Evolutionary conservation across 2,888 invertebrate species (phyloP).

Genomic region (Limnephilus rhombicus): DNA sequence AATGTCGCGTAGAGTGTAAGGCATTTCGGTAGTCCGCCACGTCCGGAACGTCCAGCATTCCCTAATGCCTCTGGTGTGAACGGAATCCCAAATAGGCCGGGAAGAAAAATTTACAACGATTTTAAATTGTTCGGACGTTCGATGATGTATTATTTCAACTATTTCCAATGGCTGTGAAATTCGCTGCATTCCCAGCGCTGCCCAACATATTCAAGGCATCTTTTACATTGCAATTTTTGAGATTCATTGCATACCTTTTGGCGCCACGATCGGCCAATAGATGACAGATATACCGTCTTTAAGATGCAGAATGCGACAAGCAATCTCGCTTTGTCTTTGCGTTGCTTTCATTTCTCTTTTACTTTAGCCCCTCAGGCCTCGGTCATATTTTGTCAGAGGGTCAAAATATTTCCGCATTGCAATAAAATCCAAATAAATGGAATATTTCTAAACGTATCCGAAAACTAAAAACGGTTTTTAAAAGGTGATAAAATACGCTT

Average conservation of each 20-base stretch:
- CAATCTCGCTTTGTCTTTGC: background rate
- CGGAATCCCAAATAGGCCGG: background rate
- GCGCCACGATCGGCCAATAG: background rate
- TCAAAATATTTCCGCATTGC: too few species aligned
- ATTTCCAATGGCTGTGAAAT: background rate
- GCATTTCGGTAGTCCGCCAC: slow-evolving; percentile 23
- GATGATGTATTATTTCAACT: background rate
- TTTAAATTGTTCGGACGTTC: slow-evolving; percentile 12
- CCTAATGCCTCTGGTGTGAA: slow-evolving; percentile 9
- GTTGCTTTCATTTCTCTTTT: background rate
- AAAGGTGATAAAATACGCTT: too few species aligned
- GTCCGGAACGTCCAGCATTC: slow-evolving; percentile 14
- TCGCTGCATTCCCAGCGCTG: background rate
- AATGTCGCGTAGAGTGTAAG: slow-evolving; percentile 19
- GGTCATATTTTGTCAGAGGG: too few species aligned
- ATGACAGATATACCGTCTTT: too few species aligned
- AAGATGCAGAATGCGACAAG: background rate
- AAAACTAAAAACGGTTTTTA: too few species aligned
- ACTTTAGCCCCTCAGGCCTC: background rate
- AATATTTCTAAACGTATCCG: too few species aligned
- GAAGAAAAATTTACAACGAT: slow-evolving; percentile 8
- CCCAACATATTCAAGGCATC: background rate
- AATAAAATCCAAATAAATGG: too few species aligned
- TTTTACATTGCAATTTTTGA: background rate
- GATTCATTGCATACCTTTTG: background rate